A percentile compares a stretch with the other conserved stretches of the same genome.
phyloP scores from a whole-genome alignment of 2,888 invertebrate genomes.

The Bembecia ichneumoniformis region DNA sequence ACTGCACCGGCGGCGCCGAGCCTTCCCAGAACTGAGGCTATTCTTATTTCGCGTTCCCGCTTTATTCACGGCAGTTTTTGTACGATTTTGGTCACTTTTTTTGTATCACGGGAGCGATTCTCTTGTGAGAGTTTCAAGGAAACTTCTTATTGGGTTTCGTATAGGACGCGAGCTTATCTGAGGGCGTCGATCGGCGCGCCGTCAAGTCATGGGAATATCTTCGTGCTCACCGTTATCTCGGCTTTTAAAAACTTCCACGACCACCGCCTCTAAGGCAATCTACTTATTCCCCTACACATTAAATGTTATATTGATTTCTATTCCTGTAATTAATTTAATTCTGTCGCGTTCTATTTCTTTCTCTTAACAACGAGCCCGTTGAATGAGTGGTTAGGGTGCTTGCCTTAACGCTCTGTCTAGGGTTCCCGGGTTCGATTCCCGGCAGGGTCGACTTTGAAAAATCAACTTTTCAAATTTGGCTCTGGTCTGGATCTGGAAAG shows the following conservation, averaged over 20 bases:
- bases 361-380: no score
- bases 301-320: no score
- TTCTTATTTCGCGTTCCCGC: constrained; percentile 69
- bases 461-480: no score
- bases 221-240: constrained; percentile 38
- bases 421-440: no score
- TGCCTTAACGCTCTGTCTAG: no score
- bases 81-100: constrained; percentile 49
- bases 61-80: constrained; percentile 63
- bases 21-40: constrained; percentile 67
- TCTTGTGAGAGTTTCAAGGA: constrained; percentile 65
- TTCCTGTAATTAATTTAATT: no score
- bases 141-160: constrained; percentile 69
- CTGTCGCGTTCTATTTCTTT: no score
- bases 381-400: no score
- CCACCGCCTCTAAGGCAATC: constrained; percentile 19
- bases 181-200: constrained; percentile 41
- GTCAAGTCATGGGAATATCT: constrained; percentile 42
- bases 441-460: no score
- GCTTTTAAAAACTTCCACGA: constrained; percentile 5
- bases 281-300: constrained; percentile 5
- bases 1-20: constrained; percentile 52
- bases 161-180: constrained; percentile 58
- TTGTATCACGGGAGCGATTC: constrained; percentile 58
- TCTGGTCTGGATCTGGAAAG: no score